Percentiles rank a stretch among this genome's conserved stretches.
Conservation (phyloP, 2,113 vertebrate genomes). For the Phrynocephalus versicolor region DNA sequence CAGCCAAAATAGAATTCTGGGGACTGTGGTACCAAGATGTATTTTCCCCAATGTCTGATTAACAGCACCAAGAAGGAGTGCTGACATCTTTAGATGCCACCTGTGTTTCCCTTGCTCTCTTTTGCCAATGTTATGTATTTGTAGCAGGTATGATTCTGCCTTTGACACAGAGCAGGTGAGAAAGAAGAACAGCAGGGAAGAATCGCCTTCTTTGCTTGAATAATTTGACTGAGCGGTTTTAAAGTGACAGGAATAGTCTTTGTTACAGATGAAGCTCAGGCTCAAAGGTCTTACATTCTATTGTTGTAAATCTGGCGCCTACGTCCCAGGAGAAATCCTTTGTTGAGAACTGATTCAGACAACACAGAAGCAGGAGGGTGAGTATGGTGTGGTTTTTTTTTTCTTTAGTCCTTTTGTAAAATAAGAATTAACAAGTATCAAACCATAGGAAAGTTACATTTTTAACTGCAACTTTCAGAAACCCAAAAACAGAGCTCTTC, state of each 20-base stretch:
- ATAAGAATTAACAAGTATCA: too few species aligned
- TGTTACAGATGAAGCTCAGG: neutral
- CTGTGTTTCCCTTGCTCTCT: neutral
- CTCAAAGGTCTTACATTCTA: neutral
- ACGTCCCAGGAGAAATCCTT: neutral
- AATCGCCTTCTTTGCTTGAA: neutral
- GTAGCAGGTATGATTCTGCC: neutral
- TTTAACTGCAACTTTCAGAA: too few species aligned
- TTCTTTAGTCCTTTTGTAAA: too few species aligned
- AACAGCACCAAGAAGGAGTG: neutral
- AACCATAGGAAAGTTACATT: too few species aligned
- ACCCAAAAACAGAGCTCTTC: too few species aligned
- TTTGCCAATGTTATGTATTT: neutral
- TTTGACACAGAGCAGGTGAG: neutral
- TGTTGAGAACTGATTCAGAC: neutral
- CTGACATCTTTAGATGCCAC: neutral
- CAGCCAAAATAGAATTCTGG: too few species aligned
- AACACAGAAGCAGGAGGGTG: too few species aligned
- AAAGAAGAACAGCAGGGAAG: neutral
- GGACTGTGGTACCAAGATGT: too few species aligned
- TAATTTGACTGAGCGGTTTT: neutral
- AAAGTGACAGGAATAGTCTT: neutral
- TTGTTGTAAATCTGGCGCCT: neutral
- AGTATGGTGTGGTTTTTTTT: neutral
- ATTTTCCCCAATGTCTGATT: too few species aligned